Conservation (phyloP, 2,113 vertebrate genomes). For the Podocnemis expansa region DNA sequence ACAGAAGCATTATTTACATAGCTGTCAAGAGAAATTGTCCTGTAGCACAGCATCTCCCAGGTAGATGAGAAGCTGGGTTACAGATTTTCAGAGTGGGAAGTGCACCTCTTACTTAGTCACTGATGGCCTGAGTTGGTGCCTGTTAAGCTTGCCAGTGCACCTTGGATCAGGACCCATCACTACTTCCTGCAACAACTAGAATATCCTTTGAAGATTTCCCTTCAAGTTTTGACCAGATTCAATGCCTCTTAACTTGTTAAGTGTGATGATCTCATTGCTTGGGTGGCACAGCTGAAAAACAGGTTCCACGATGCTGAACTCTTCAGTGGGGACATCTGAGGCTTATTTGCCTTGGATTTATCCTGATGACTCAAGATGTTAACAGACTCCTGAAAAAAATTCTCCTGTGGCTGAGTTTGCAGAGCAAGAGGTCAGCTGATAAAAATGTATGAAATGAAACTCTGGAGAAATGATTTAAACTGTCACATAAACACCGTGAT, state of each 20-base stretch:
- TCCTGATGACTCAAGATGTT: not conserved
- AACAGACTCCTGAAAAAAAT: not conserved
- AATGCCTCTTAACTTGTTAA: not conserved
- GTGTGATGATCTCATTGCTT: not conserved
- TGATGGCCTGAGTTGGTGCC: not conserved
- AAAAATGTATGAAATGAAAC: not conserved
- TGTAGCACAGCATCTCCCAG: not conserved
- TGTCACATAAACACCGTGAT: not conserved
- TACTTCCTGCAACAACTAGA: not conserved
- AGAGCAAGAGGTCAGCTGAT: not conserved
- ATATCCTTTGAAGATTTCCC: not conserved
- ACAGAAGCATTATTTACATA: not conserved
- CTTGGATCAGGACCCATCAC: not conserved
- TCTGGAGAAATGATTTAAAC: not conserved
- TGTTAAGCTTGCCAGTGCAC: not conserved
- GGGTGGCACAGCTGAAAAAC: not conserved
- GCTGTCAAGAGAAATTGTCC: not conserved
- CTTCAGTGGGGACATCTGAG: not conserved
- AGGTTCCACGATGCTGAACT: not conserved
- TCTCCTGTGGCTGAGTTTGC: not conserved
- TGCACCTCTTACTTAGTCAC: not conserved
- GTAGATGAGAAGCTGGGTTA: not conserved
- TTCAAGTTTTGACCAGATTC: not conserved
- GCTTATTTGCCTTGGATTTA: constrained; percentile 35
- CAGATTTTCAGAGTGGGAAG: not conserved